phyloP scores from a whole-genome alignment of 2,888 invertebrate species.

The Pammene fasciana region DNA sequence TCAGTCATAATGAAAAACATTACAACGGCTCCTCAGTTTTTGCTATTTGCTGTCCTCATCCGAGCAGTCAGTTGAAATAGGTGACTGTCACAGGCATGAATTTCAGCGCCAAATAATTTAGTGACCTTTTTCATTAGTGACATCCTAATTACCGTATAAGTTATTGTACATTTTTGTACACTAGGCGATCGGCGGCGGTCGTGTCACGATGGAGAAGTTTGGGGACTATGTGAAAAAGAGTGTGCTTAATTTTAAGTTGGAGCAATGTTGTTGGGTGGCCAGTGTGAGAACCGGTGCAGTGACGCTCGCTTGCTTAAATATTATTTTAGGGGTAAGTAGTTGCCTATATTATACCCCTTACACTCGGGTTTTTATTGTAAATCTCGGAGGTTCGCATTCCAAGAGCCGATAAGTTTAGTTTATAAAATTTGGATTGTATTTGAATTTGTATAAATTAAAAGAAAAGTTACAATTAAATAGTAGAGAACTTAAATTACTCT shows the following conservation, averaged over 20 bases:
- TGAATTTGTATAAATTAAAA: no score
- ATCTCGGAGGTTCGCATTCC: no score
- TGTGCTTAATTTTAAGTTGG: constrained; percentile 50
- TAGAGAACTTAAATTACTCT: no score
- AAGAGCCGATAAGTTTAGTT: no score
- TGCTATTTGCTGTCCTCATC: neutral
- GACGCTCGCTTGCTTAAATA: constrained; percentile 61
- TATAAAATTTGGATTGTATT: no score
- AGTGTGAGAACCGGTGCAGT: constrained; percentile 63
- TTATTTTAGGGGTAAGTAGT: constrained; percentile 60
- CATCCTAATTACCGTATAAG: constrained; percentile 24
- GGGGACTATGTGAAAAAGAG: constrained; percentile 19
- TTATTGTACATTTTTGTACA: constrained; percentile 20
- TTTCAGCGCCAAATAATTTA: constrained; percentile 24
- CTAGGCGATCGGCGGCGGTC: neutral
- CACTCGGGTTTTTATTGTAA: no score
- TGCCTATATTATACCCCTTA: no score
- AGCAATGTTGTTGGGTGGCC: constrained; percentile 63
- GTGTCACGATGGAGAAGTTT: constrained; percentile 16
- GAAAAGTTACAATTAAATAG: no score
- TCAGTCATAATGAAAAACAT: no score
- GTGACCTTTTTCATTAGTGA: constrained; percentile 22
- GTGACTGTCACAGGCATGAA: neutral
- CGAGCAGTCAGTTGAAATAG: neutral
- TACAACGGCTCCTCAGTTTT: no score